phyloP scores from a whole-genome alignment of 2,113 vertebrate genomes.

The Rousettus leschenaultii region DNA sequence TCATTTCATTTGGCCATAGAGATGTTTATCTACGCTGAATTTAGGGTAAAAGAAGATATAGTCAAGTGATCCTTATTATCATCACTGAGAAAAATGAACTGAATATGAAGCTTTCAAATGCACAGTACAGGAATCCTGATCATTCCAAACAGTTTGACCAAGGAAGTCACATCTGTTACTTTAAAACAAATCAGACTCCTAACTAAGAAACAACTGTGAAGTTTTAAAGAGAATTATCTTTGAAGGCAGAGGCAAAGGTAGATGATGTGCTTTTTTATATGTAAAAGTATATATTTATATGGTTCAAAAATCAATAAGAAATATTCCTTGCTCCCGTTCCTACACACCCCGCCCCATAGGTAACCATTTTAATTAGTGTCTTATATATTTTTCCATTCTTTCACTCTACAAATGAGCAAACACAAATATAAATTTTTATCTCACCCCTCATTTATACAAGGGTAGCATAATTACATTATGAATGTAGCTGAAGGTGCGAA shows the following conservation, averaged over 20 bases:
- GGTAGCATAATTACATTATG: not conserved
- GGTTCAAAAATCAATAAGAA: slow-evolving; percentile 20
- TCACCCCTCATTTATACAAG: not conserved
- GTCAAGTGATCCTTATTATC: not conserved
- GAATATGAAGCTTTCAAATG: not conserved
- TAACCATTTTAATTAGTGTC: not conserved
- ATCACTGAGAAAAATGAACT: not conserved
- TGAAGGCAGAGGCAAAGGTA: not conserved
- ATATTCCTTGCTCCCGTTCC: not conserved
- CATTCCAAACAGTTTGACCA: not conserved
- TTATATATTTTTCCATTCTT: not conserved
- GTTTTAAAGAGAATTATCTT: not conserved
- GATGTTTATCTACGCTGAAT: not conserved
- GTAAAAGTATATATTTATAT: not conserved
- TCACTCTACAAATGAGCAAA: not conserved
- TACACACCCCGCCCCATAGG: not conserved
- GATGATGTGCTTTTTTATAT: not conserved
- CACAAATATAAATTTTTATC: not conserved
- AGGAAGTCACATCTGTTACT: not conserved
- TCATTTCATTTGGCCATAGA: not conserved
- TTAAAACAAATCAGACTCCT: not conserved
- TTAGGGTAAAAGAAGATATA: not conserved
- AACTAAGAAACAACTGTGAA: not conserved
- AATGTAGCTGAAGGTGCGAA: not conserved
- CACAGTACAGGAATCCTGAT: not conserved